Base-by-base conservation (phyloP, 2,888 invertebrate species). In the Orgyia antiqua region DNA sequence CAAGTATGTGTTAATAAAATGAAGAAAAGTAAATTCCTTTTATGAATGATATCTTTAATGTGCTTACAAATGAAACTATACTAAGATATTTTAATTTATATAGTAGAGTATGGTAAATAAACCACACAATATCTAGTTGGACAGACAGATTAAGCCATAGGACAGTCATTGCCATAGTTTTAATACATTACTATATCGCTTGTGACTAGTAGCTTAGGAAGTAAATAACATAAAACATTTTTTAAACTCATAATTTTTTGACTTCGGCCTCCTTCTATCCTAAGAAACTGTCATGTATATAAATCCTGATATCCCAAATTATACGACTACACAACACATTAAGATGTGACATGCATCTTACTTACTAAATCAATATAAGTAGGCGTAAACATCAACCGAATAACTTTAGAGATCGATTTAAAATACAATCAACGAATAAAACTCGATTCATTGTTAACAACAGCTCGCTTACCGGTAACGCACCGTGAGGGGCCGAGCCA, bases 401-500 rank as follows among this genome's bases (percentile, higher is more conserved):
- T 36, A 27, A 28, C 13, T 33, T 27, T 28, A 39, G 36, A 42
- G 27, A 34, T 31, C 42, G 12, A 23, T 33, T 33, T 29, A 30
- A 44, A 43, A 35, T 29, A 39, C 21, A 33, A 41, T 39, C 28
- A 39, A 15, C 40, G 6, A 52, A 52, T 55, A 51, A 51, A 51
- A 54, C 42, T 26, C 31, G 37, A 35, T 35, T 31, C 34, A 35
- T 15, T 36, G 56, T 58, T 51, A 70, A 76, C 76, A 79, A 76
- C 74, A 70, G 64, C 23, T 23, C 53, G 45, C 31, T 47, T 45
- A 56, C 61, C 82, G 71, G 80, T 83, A 83, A 65, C 47, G 75
- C 83, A 83, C 83, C 58, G 63, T 62, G 61, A 51, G 57, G 51
- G 82, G 80, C 71, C 53, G 78, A 49, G 31, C 69, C 34, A 29